These are phyloP conservation scores for Nineta flava DNA, from an alignment of 2,888 invertebrate species.

Conservation along the genomic window DNA sequence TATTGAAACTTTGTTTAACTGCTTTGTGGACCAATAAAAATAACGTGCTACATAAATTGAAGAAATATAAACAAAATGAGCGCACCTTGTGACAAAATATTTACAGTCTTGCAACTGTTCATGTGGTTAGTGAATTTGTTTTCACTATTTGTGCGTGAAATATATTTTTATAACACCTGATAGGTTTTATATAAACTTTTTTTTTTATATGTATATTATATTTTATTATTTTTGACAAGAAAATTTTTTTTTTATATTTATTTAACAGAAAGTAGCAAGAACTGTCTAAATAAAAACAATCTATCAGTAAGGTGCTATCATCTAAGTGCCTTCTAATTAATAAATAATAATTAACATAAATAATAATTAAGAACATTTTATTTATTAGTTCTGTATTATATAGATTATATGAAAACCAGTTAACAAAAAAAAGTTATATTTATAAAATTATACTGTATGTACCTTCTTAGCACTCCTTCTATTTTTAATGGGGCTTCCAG, in stretches of 20 bases:
- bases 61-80: background rate
- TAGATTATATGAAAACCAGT: too few species aligned
- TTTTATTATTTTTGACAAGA: background rate
- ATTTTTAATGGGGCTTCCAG: conserved; percentile 4
- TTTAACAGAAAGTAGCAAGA: background rate
- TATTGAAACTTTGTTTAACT: background rate
- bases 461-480: conserved; percentile 1
- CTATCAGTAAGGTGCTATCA: background rate
- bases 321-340: background rate
- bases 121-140: too few species aligned
- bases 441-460: background rate
- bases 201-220: background rate
- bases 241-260: background rate
- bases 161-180: too few species aligned
- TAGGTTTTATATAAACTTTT: too few species aligned
- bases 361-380: too few species aligned
- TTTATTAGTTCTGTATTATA: too few species aligned
- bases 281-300: background rate
- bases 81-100: background rate
- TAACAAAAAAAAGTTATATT: background rate
- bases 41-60: background rate
- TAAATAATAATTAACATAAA: background rate
- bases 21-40: background rate
- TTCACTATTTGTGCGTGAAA: too few species aligned
- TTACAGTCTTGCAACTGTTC: background rate